A percentile compares a stretch with the other conserved stretches of the same genome.
phyloP scores from a whole-genome alignment of 2,113 vertebrate species.

The Forbesichthys papilliferus region DNA sequence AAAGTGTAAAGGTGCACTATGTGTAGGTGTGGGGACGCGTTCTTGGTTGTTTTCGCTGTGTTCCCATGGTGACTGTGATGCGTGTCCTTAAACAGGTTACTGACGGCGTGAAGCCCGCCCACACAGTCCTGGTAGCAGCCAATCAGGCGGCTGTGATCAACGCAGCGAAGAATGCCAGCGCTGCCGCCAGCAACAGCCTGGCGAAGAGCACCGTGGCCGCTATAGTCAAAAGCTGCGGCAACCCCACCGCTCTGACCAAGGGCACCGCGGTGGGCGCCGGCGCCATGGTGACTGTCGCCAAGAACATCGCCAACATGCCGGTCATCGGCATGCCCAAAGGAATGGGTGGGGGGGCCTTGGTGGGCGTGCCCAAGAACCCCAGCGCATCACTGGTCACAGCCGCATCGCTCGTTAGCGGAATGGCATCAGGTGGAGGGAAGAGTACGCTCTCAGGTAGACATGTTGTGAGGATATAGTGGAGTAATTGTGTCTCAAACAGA shows the following conservation, averaged over 20 bases:
- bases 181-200: slow-evolving; percentile 47
- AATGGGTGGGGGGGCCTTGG: slow-evolving; percentile 45
- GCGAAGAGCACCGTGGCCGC: slow-evolving; percentile 56
- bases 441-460: slow-evolving; percentile 85
- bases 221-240: slow-evolving; percentile 57
- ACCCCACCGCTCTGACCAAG: slow-evolving; percentile 39
- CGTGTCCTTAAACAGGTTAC: slow-evolving; percentile 35
- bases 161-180: slow-evolving; percentile 72
- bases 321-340: slow-evolving; percentile 72
- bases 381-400: slow-evolving; percentile 71
- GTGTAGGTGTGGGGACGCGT: no score
- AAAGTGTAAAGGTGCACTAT: no score
- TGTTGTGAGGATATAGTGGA: no score
- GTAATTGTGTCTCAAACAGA: no score
- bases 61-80: no score
- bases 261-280: slow-evolving; percentile 36
- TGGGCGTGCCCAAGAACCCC: slow-evolving; percentile 64
- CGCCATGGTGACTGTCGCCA: slow-evolving; percentile 57
- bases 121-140: slow-evolving; percentile 73
- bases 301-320: slow-evolving; percentile 65
- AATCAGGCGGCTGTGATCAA: slow-evolving; percentile 78
- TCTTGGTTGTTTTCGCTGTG: no score
- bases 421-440: slow-evolving; percentile 70
- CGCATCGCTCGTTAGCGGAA: slow-evolving; percentile 81
- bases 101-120: slow-evolving; percentile 61